A percentile compares a stretch with the other conserved stretches of the same genome.
Evolutionary conservation across 2,888 invertebrate species (phyloP).

Genomic region (Liopterus haemorrhoidalis): DNA sequence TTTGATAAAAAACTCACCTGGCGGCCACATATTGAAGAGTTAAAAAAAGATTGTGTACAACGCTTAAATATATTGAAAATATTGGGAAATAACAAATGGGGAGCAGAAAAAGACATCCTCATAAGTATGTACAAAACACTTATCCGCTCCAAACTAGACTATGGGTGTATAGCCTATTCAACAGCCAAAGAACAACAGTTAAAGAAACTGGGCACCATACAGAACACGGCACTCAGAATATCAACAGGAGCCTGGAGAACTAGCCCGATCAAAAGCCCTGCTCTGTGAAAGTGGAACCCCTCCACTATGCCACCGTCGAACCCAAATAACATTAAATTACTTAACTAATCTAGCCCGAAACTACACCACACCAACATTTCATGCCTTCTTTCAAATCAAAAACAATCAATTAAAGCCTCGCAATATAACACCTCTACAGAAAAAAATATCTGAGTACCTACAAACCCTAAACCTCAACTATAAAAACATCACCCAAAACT

Average conservation of each 20-base stretch:
- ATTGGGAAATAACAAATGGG: constrained; percentile 2
- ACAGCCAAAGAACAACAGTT: background rate
- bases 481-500: no score
- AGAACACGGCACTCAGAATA: background rate
- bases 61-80: constrained; percentile 9
- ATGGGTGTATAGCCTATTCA: constrained; percentile 1
- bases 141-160: constrained; percentile 4
- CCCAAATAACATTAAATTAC: no score
- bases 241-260: constrained; percentile 5
- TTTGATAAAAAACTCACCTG: constrained; percentile 1
- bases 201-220: background rate
- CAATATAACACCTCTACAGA: no score
- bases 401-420: no score
- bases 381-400: no score
- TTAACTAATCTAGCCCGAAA: no score
- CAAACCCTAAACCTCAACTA: no score
- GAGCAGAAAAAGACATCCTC: constrained; percentile 3
- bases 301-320: no score
- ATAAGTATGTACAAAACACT: background rate
- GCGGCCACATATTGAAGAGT: constrained; percentile 1
- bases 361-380: no score
- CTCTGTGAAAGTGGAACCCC: no score
- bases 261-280: constrained; percentile 1
- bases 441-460: no score
- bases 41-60: background rate